Evolutionary conservation across 2,888 invertebrate species (phyloP), one percentile per base, ranked within the genome.

Genomic region (Chamaedrilus cognettii): DNA sequence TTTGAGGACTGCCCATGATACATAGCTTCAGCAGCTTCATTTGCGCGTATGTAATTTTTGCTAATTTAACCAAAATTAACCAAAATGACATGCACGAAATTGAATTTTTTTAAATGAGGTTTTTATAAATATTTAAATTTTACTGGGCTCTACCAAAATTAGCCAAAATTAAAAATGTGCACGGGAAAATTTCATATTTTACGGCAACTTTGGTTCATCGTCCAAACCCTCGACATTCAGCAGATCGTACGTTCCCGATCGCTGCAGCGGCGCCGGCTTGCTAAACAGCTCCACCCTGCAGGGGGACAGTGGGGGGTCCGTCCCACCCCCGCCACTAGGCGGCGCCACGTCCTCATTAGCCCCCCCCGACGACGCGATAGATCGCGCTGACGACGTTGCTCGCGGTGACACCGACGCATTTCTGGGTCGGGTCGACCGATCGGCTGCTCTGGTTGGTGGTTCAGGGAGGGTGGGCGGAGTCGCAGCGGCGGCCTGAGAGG

Each of bases 241-340:
- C 34, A 65, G 60, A 51, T 58, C 58, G 28, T 65, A 65, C 1
- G 65, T 65, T 50, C 60, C 65, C 1, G 60, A 60, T 34, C 65
- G 23, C 19, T 65, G 65, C 11, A 65, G 32, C 11, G 34, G 35
- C 11, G 30, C 55, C 11, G n/a, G 55, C 55, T 55, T 55, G 55
- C 7, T 30, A 5, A 11, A 7, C 23, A 7, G 7, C 7, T 23
- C 35, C 30, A 3, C 15, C 15, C 26, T 26, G 5, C 49, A 2
- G 60, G 34, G 26, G 60, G 34, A 26, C n/a, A n/a, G n/a, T 11
- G 42, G 42, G 42, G 42, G 42, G 11, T 42, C 42, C 42, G 11
- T 42, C 7, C 11, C 42, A 7, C 42, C 42, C 42, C 19, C 19
- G 7, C 42, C 42, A 19, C 11, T 19, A 11, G 42, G 11, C 7